Percentiles rank a stretch among this genome's conserved stretches.
phyloP scores from a whole-genome alignment of 2,113 vertebrate genomes.

The Pomatostomus ruficeps region DNA sequence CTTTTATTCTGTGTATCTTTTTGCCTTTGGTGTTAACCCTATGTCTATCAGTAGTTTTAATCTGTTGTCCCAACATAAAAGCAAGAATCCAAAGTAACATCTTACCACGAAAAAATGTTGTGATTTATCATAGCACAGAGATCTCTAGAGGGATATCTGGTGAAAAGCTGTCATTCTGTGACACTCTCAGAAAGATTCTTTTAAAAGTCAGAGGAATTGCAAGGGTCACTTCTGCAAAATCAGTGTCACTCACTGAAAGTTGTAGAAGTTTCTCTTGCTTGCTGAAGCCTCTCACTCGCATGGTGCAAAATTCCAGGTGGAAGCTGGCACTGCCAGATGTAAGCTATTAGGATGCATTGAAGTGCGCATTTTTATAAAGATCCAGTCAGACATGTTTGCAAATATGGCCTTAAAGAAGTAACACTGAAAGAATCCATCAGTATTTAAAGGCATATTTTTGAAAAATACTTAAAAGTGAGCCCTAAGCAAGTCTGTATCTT shows the following conservation, averaged over 20 bases:
- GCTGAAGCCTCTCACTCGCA: background rate
- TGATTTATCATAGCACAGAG: background rate
- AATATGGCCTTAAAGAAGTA: background rate
- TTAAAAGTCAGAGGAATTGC: background rate
- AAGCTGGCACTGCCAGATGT: background rate
- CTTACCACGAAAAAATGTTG: background rate
- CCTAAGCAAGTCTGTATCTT: background rate
- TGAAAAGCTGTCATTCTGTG: background rate
- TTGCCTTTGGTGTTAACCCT: background rate
- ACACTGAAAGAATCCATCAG: background rate
- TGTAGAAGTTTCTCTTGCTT: background rate
- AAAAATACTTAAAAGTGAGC: background rate
- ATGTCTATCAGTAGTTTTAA: background rate
- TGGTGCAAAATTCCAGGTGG: background rate
- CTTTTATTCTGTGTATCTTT: background rate
- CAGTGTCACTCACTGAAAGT: background rate
- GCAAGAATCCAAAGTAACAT: background rate
- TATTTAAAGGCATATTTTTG: background rate
- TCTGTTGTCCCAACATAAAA: background rate
- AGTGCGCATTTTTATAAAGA: background rate
- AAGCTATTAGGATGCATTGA: background rate
- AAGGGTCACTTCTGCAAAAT: background rate
- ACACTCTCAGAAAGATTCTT: background rate
- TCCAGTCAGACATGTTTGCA: background rate
- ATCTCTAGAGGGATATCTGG: background rate